Base-by-base conservation (phyloP, 2,797 vertebrate species). In the Poeciliopsis presidionis region DNA sequence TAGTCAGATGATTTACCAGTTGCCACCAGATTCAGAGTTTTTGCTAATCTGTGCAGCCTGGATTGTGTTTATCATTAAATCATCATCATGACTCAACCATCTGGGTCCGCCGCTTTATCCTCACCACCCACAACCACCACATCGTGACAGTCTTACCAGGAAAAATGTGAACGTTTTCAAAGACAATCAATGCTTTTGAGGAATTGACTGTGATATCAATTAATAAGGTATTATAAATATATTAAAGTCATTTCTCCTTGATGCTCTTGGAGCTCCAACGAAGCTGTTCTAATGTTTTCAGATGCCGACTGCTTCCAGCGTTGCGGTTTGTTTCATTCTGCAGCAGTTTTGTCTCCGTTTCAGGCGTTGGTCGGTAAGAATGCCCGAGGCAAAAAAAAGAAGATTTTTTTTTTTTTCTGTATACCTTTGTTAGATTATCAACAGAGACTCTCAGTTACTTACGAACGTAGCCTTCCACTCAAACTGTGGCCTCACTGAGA, bases 401-500 rank as follows among this genome's bases (percentile, higher is more conserved):
- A 76, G 33, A 33, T 33, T 33, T 33, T 22, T 4, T 39, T 30
- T 30, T 30, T 73, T 69, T 20, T 67, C 49, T 71, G 63, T 79
- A 47, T 53, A n/a, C 73, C 83, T 80, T 61, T 81, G 81, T 72
- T 71, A 33, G 57, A 75, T 73, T 79, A 77, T 45, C 55, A 65
- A 67, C 63, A 73, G 78, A 82, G 81, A 76, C 39, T 30, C 67
- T 28, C 41, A 36, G 57, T 57, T 39, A 73, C 49, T 77, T 43
- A 61, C 55, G 78, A 78, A 80, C 36, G 43, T 76, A 71, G 72
- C 53, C 36, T 81, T 80, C 57, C 28, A 84, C 78, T 71, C 61
- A 83, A 77, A 82, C 71, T 53, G 79, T 78, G 75, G 78, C 82
- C 80, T 59, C 81, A 82, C 45, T 78, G 55, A 79, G 77, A 87